Conservation (phyloP, 2,113 vertebrate species). For the Carettochelys insculpta region DNA sequence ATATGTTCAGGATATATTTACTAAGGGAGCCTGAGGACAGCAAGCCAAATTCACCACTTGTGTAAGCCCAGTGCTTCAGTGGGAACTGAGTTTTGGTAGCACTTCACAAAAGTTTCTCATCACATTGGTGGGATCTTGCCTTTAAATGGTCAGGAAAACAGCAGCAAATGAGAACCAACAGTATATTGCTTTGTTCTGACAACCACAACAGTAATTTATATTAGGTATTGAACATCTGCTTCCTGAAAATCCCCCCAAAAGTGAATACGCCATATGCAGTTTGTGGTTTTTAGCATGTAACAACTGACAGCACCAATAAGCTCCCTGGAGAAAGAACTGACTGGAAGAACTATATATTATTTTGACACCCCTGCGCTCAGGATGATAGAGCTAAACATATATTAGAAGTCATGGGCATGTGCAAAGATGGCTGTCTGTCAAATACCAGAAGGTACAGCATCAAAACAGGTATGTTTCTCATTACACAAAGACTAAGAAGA, state of each 20-base stretch:
- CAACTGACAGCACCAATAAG: conserved; percentile 3
- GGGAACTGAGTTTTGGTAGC: neutral
- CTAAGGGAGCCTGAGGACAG: neutral
- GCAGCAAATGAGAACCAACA: conserved; percentile 27
- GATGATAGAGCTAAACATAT: neutral
- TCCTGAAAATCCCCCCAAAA: neutral
- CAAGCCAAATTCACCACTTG: neutral
- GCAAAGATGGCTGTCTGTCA: conserved; percentile 27
- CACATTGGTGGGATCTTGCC: neutral
- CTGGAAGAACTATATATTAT: neutral
- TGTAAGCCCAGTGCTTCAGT: neutral
- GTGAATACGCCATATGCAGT: neutral
- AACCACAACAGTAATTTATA: neutral
- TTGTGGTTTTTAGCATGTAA: neutral
- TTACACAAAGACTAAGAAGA: neutral
- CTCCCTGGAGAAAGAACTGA: neutral
- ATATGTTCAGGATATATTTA: fast-evolving
- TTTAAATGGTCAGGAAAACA: neutral
- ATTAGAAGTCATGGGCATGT: neutral
- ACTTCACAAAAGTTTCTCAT: neutral
- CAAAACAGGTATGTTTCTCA: neutral
- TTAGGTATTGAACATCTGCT: neutral
- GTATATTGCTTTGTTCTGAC: conserved; percentile 35
- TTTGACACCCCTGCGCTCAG: conserved; percentile 30
- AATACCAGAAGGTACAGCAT: neutral